Conservation (phyloP, 1,140 invertebrate species). For the Pseudomyrmex cubaensis region DNA sequence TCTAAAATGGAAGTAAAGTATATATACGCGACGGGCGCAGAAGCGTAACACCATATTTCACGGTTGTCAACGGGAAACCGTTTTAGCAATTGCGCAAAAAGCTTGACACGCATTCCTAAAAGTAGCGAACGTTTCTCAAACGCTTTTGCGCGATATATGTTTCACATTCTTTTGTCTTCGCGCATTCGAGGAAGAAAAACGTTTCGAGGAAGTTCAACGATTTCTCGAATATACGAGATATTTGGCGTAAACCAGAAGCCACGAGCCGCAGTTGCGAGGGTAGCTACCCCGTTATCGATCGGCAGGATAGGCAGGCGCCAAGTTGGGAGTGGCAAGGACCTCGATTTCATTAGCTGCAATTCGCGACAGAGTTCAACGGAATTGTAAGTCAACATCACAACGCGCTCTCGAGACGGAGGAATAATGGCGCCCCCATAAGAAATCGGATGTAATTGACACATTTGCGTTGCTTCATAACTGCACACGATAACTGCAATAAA, state of each 20-base stretch:
- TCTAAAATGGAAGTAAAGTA: not conserved
- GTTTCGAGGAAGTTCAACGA: too few relatives aligned
- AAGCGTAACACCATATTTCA: conserved; percentile 37
- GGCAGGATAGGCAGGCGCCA: conserved; percentile 31
- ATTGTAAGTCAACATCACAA: conserved; percentile 4
- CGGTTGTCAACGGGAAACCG: conserved; percentile 60
- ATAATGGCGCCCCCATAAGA: not conserved
- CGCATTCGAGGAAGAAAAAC: too few relatives aligned
- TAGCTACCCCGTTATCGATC: conserved; percentile 63
- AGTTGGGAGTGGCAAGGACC: conserved; percentile 58
- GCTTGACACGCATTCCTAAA: conserved; percentile 68
- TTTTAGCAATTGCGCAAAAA: conserved; percentile 66
- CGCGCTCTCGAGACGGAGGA: not conserved
- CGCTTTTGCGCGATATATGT: not conserved
- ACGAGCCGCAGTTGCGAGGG: conserved; percentile 27
- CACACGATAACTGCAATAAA: not conserved
- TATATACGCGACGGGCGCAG: not conserved
- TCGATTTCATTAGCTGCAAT: conserved; percentile 50
- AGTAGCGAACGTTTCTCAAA: conserved; percentile 1
- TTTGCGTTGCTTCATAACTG: not conserved
- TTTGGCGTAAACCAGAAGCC: not conserved
- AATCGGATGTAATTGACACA: not conserved
- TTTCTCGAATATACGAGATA: not conserved
- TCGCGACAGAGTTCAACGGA: not conserved
- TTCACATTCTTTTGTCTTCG: not conserved